These are phyloP conservation scores for Agrenia bidenticulata DNA, from an alignment of 2,888 invertebrate genomes.

Conservation along the genomic window DNA sequence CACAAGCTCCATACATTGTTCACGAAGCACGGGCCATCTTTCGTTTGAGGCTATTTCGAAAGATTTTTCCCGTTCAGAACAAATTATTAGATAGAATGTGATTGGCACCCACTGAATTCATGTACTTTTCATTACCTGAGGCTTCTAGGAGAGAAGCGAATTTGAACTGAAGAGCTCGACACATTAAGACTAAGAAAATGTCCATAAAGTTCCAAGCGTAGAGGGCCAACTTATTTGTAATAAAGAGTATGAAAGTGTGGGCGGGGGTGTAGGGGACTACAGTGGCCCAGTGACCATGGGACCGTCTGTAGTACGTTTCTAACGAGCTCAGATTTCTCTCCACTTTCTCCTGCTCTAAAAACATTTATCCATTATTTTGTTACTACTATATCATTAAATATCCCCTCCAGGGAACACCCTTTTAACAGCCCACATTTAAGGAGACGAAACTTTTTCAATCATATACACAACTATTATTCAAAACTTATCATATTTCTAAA, in stretches of 20 bases:
- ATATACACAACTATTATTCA: no score
- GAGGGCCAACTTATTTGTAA: constrained; percentile 31
- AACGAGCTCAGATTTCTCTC: constrained; percentile 26
- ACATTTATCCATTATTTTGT: not conserved
- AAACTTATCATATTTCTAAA: not conserved
- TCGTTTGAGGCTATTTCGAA: no score
- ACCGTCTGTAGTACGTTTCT: constrained; percentile 28
- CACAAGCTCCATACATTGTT: not conserved
- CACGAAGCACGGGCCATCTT: not conserved
- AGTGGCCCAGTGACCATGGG: constrained; percentile 26
- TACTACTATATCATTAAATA: not conserved
- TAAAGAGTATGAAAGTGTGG: constrained; percentile 21
- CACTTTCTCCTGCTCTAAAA: not conserved
- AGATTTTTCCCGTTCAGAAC: no score
- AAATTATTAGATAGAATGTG: no score
- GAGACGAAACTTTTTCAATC: no score
- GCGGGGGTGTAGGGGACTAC: constrained; percentile 22
- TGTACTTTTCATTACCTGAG: not conserved
- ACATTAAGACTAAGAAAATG: constrained; percentile 25
- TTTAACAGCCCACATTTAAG: no score
- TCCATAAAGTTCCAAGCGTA: constrained; percentile 37
- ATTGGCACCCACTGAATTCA: not conserved
- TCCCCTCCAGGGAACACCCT: no score
- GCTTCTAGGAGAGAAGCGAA: not conserved
- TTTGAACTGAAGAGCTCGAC: constrained; percentile 11